Evolutionary conservation across 1,140 invertebrate species (phyloP), one percentile per base, ranked within the genome.

Genomic region (Neuroterus valhalla): DNA sequence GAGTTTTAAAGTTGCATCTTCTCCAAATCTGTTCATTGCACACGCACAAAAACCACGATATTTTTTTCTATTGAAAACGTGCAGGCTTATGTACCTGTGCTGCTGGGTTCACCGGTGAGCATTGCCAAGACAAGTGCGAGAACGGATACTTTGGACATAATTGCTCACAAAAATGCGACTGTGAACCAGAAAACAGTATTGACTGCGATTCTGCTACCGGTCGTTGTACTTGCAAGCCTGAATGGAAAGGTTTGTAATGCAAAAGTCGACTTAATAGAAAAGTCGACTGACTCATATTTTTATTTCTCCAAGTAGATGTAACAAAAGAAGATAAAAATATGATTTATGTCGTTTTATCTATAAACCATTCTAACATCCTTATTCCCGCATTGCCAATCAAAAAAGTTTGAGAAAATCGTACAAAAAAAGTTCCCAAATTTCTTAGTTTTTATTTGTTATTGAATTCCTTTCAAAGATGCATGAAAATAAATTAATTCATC

Each of bases 61-160:
- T 62, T 31, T 68, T 66, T 72, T 82, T 70, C n/a, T n/a, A n/a
- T 83, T 45, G 43, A 43, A 68, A 75, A 83, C 81, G 76, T 84
- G 38, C 82, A 95, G 96, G 97, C 72, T 92, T 92, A 71, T 99
- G 98, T 87, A 94, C 93, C 43, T 99, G 98, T 91, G 92, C 94
- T 0, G 91, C 97, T 46, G 98, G 98, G 8, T 98, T 92, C 89
- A 93, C 88, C 55, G 97, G 97, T 12, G 88, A 92, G 14, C 90
- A 92, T 66, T 99, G 98, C 87, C 93, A 96, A 79, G 89, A 92
- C 50, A 92, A 91, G 76, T 97, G 96, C 87, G 88, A 92, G 11
- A 83, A 88, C 2, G 94, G 94, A 67, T 91, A 78, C 71, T 97
- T 94, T 84, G 96, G 96, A 0, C 91, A 92, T 43, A 92, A 91